Base-by-base conservation (phyloP, 2,113 vertebrate species). In the Mastomys coucha region DNA sequence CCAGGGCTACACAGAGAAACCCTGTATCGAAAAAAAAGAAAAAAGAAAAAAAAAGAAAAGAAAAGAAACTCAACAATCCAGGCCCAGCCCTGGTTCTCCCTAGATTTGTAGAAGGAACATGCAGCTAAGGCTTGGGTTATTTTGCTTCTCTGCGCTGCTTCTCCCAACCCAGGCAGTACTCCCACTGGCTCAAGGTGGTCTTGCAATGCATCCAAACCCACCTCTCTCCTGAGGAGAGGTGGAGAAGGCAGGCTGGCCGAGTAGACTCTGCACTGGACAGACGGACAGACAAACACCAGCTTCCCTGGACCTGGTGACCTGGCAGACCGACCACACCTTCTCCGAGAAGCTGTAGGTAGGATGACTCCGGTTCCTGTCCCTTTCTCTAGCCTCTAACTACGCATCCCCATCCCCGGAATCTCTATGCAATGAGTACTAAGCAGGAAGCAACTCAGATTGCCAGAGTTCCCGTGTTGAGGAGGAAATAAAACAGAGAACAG, bases 41-140 rank as follows among this genome's bases (percentile, higher is more conserved):
- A 3, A 45, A 45, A 45, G 5, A 45, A 3, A 45, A 45, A 45
- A 45, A 3, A 45, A 3, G 5, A 45, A 45, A 45, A 3, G 5
- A 45, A 45, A 45, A 45, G 63, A 92, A 31, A 51, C 0, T 5
- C n/a, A n/a, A 5, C 22, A 63, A 45, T 22, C 36, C 56, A 67
- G 33, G 31, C 42, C 39, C 7, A 39, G n/a, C 19, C 20, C 20
- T 42, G 6, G 11, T 19, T 58, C 45, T 88, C 36, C 72, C 49
- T 42, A 2, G 11, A 0, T 0, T 4, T 5, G 2, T 10, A 60
- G 17, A 4, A 72, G 33, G 49, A n/a, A 36, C 22, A 45, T 49
- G 36, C 16, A 19, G 31, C 82, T 33, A 45, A 85, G 31, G 39
- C 42, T 7, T 17, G 10, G 63, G 73, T 51, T 12, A 1, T 39